Evolutionary conservation across 2,797 vertebrate species (phyloP).

Genomic region (Hozukius guyotensis): DNA sequence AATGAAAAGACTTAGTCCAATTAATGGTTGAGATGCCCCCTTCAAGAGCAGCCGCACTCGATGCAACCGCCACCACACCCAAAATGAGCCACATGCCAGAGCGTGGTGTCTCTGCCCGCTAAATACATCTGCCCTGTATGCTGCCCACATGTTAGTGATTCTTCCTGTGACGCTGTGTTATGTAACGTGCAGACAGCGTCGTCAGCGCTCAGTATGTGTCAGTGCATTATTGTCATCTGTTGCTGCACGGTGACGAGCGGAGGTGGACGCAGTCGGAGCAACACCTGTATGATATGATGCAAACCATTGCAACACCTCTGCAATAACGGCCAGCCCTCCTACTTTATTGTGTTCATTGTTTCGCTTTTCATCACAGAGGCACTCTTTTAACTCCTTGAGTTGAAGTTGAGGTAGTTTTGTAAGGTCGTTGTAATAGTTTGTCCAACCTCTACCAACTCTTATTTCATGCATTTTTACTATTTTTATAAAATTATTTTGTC

Average conservation of each 20-base stretch:
- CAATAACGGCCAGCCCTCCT: background rate
- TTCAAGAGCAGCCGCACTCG: constrained; percentile 47
- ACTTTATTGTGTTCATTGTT: background rate
- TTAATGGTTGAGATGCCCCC: constrained; percentile 66
- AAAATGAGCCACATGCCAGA: constrained; percentile 27
- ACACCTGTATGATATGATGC: constrained; percentile 12
- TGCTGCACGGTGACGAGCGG: background rate
- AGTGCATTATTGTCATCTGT: constrained; percentile 2
- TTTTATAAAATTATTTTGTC: background rate
- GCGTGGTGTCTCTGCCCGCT: constrained; percentile 31
- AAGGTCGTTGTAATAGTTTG: background rate
- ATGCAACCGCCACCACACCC: constrained; percentile 56
- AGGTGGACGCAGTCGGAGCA: constrained; percentile 10
- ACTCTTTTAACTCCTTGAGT: background rate
- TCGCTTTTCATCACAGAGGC: background rate
- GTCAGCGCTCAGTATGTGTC: constrained; percentile 10
- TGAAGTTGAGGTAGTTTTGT: background rate
- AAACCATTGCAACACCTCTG: constrained; percentile 5
- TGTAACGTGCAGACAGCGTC: constrained; percentile 10
- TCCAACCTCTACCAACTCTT: background rate
- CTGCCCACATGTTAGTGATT: constrained; percentile 13
- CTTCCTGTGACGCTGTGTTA: constrained; percentile 24
- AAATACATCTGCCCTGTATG: constrained; percentile 25
- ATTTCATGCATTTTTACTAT: background rate
- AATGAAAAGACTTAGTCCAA: constrained; percentile 63